These are phyloP conservation scores for Bibio marci DNA, from an alignment of 2,888 invertebrate genomes.

Conservation along the genomic window DNA sequence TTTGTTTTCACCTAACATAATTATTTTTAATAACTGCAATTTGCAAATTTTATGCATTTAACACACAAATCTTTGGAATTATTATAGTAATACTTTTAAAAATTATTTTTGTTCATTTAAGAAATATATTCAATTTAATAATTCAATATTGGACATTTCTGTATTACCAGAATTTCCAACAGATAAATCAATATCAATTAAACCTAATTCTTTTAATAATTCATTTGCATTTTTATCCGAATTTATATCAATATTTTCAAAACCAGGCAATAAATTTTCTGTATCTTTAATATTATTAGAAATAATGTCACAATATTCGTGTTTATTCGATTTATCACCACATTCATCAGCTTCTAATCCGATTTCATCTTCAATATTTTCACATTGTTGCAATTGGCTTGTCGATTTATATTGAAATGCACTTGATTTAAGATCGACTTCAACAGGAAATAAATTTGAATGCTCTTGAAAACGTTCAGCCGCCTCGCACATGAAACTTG, in stretches of 20 bases:
- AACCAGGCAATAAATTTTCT: background rate
- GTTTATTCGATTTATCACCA: background rate
- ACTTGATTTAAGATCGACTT: conserved; percentile 82
- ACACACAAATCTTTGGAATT: too few species aligned
- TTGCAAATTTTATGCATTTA: too few species aligned
- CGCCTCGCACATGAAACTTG: conserved; percentile 50
- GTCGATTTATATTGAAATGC: conserved; percentile 76
- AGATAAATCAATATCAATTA: conserved; percentile 32
- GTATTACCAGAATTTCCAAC: background rate
- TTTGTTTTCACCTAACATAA: too few species aligned
- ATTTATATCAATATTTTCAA: conserved; percentile 9
- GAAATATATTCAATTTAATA: too few species aligned
- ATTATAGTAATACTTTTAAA: too few species aligned
- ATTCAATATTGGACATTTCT: too few species aligned
- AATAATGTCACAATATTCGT: background rate
- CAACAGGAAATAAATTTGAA: conserved; percentile 76
- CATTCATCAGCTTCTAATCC: background rate
- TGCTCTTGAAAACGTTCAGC: conserved; percentile 58
- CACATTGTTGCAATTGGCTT: too few species aligned
- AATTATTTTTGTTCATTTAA: too few species aligned
- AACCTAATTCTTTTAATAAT: conserved; percentile 37
- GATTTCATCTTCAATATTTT: background rate
- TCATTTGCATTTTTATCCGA: conserved; percentile 1
- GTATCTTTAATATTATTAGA: too few species aligned
- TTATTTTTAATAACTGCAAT: too few species aligned